Evolutionary conservation across 2,888 invertebrate genomes (phyloP), one percentile per base, ranked within the genome.

Genomic region (Parnassius apollo): DNA sequence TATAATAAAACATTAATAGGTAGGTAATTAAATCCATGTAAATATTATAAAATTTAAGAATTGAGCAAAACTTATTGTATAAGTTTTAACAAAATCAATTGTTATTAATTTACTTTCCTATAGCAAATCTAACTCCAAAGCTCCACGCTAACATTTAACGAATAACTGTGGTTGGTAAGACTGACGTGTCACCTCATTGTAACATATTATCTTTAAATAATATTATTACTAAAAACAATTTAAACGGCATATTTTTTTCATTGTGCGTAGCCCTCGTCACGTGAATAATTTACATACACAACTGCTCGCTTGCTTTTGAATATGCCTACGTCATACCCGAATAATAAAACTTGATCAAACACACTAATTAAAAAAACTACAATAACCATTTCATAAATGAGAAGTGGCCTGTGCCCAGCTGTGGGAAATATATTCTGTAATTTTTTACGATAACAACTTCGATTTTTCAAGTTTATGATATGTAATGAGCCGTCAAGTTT

Each of bases 321-420:
- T 73, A 71, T 67, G 57, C 66, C 71, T 75, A 72, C 77, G 78
- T 80, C 76, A 77, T 69, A 66, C 59, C 66, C 51, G 57, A 42
- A 61, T 57, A 57, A 45, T 51, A 51, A 52, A 52, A 57, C 52
- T 42, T 42, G 12, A 35, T 8, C 44, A 50, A 52, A 61, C 18
- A 51, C 12, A 57, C 42, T 13, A 51, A 61, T 22, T 57, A 42
- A 9, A 11, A 50, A 18, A 7, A 35, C 7, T 35, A 35, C 35
- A 7, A 35, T 7, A 35, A 35, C 1, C 35, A 35, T 35, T 35
- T 35, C 35, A 4, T 4, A 35, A 35, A 35, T 7, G 4, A 35
- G 3, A 35, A 7, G 35, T 3, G 25, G 25, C 25, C 3, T 25
- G 4, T 25, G 2, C 4, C 3, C 35, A 35, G 35, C 35, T 35